Evolutionary conservation across 1,140 invertebrate species (phyloP), one percentile per base, ranked within the genome.

Genomic region (Chrysoperla carnea): DNA sequence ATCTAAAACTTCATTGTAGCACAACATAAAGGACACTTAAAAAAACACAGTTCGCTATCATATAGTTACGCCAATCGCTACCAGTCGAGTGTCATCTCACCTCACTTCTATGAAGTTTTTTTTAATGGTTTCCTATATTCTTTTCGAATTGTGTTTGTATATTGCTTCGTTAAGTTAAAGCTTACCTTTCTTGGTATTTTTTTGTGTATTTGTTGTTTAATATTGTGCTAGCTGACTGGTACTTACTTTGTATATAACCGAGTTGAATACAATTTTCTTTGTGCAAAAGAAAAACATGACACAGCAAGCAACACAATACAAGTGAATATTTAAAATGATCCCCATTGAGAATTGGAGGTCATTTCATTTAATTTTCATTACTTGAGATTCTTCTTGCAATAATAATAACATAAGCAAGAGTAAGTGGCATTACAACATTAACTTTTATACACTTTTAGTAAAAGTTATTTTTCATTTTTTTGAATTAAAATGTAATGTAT

Each of bases 301-400:
- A 23, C 2, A n/a, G n/a, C n/a, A n/a, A n/a, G n/a, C n/a, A 23
- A 23, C 17, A 53, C 56, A 52, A 48, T 50, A 52, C 54, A 59
- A 59, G 57, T 58, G 57, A 23, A 23, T 23, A 23, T 59, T 59
- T 59, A 55, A 53, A 59, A 59, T 59, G 57, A 52, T 52, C 48
- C 53, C 54, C 55, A 44, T 29, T n/a, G 52, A 51, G 54, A 54
- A 23, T 23, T 23, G 17, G 17, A 46, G 37, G 43, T 46, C 46
- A 47, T 56, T 52, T 57, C 57, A 59, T 59, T 59, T 59, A 59
- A 56, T 57, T 59, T 59, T 59, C 57, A 59, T 57, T 39, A 46
- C 40, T 43, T 48, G 17, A n/a, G n/a, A 23, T 51, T 48, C 41
- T 42, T 40, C 8, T 35, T 35, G 12, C 8, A 12, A 6, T 9